These are phyloP conservation scores for Mellivora capensis DNA, from an alignment of 2,113 vertebrate genomes.

Conservation along the genomic window DNA sequence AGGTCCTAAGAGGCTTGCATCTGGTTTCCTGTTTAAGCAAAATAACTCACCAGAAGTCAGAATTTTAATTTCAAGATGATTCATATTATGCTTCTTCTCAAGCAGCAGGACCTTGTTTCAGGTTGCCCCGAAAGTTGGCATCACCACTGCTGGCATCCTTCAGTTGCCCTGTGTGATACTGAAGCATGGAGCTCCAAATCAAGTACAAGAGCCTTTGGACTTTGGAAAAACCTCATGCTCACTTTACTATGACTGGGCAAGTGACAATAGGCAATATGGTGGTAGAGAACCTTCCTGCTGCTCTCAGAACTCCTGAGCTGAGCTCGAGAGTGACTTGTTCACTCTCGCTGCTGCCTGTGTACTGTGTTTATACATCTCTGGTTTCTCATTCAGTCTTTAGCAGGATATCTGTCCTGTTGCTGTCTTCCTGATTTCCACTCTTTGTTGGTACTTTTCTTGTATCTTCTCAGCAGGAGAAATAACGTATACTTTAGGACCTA, in stretches of 20 bases:
- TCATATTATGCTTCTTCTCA: background rate
- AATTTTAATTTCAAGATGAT: background rate
- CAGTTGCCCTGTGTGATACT: background rate
- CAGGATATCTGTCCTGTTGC: background rate
- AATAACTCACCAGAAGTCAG: background rate
- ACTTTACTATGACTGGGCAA: background rate
- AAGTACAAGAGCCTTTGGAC: background rate
- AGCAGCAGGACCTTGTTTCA: background rate
- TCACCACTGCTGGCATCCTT: background rate
- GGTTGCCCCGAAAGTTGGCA: background rate
- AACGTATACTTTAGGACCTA: background rate
- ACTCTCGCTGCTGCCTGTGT: background rate
- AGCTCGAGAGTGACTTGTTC: background rate
- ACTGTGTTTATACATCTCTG: background rate
- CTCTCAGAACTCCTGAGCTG: background rate
- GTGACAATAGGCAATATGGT: background rate
- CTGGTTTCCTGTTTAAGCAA: background rate
- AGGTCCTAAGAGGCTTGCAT: background rate
- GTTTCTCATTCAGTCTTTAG: background rate
- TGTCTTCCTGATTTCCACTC: background rate
- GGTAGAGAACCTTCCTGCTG: background rate
- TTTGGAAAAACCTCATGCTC: background rate
- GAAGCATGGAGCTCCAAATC: background rate
- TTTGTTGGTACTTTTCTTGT: background rate
- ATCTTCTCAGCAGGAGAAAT: background rate